phyloP scores from a whole-genome alignment of 2,888 invertebrate species.

The Girardia tigrina region DNA sequence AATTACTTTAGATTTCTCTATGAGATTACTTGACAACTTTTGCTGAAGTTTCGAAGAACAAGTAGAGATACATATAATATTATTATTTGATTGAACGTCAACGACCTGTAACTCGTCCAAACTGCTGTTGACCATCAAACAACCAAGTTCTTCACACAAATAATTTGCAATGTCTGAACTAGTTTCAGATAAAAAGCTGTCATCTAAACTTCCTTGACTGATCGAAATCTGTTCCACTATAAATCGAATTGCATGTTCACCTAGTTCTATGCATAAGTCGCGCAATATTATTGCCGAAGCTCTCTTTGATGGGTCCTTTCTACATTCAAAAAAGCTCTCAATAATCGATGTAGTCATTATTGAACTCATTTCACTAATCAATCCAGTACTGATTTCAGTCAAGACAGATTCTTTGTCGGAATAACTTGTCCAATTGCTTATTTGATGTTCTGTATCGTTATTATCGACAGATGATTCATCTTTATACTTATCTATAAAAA shows the following conservation, averaged over 20 bases:
- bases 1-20: neutral
- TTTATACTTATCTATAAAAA: neutral
- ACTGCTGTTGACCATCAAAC: neutral
- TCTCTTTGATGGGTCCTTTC: neutral
- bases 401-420: neutral
- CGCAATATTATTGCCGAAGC: neutral
- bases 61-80: neutral
- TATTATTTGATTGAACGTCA: neutral
- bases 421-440: neutral
- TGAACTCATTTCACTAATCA: neutral
- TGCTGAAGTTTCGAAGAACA: neutral
- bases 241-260: neutral
- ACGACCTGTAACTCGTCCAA: neutral
- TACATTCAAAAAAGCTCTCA: neutral
- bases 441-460: neutral
- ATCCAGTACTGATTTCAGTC: neutral
- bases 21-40: neutral
- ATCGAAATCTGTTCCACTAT: neutral
- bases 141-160: constrained; percentile 1
- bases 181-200: neutral
- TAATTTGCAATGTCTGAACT: neutral
- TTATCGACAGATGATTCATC: neutral
- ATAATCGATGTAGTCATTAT: neutral
- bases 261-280: neutral
- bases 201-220: neutral